Evolutionary conservation across 2,113 vertebrate species (phyloP), one percentile per base, ranked within the genome.

Genomic region (Epinephelus moara): DNA sequence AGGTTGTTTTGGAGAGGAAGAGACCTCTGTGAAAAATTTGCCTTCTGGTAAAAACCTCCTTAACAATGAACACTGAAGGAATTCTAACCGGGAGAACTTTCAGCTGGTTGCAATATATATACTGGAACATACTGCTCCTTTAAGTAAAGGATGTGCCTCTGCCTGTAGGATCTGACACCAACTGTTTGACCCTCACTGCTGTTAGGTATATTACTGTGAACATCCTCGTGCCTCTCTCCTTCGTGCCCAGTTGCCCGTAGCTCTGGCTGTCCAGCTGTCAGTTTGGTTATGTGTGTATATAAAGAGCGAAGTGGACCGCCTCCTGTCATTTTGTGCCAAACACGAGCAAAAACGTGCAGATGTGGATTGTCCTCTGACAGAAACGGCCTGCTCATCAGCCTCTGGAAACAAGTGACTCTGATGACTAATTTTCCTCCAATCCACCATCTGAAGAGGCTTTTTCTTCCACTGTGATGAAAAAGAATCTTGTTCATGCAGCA

Each of bases 381-480:
- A 85, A 73, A 45, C 37, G 17, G 27, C 60, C 76, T 81, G 70
- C 80, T 88, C 80, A 81, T 81, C 70, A 66, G 75, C 88, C 84
- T 74, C 82, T 80, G 80, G 68, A 84, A 84, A 85, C 59, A 77
- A 72, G 56, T 67, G 75, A 90, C 77, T 90, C 85, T 53, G 47
- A 81, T 87, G 82, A 89, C 86, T 73, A 79, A 85, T 62, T 84
- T 85, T 19, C 57, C 70, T 70, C 10, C 64, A 53, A 50, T 81
- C 50, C 56, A 50, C 75, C 56, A 40, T 78, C 50, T 68, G 13
- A 0, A 70, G 42, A 76, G 53, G 9, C 70, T 19, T 75, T 68
- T 64, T 66, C 37, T 69, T 25, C 4, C 18, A 11, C 59, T 74
- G 49, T n/a, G 33, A 37, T 57, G 33, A 33, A 45, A 47, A 70